Evolutionary conservation across 92 coral and sea anemone genomes (phyloP), one percentile per base, ranked within the genome.

Genomic region (Phenganax subtilis): DNA sequence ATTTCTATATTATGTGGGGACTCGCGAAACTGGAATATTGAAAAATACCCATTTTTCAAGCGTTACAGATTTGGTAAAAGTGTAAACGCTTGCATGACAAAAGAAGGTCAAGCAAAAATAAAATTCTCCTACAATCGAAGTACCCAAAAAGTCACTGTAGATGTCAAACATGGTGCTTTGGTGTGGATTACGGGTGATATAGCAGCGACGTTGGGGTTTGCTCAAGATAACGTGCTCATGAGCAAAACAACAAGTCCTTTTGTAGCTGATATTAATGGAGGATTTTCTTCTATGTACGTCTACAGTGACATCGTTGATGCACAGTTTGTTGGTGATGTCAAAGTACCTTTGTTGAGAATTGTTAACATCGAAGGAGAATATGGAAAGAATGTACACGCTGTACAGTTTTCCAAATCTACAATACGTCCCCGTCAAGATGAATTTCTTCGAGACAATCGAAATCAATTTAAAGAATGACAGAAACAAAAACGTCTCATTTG

Each of bases 401-500:
- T n/a, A n/a, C 6, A 54, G 80, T 75, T 54, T 75, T 12, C 80
- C 11, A 5, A 75, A 75, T 57, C 25, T 75, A 6, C 62, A 75
- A 52, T 75, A 75, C 62, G 62, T 75, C 12, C 80, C 80, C 29
- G 64, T 75, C 59, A 75, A 75, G 51, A 63, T 75, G 31, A 75
- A 54, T 6, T 44, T 63, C 10, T 75, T 75, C 29, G 80, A 75
- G 28, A 75, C 80, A 4, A 75, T 75, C 27, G 80, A 75, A 55
- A 29, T 55, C 4, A 56, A 75, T 75, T 55, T 75, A 75, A 56
- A 75, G 80, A 28, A 75, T 53, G 80, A 54, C 80, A 59, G 65
- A 55, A 75, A 81, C 69, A 72, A 57, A 66, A 74, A 75, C 10
- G 89, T 86, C 67, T 80, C 86, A 82, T 86, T 81, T 82, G 89